Conservation (phyloP, 2,113 vertebrate species). For the Centropus unirufus region DNA sequence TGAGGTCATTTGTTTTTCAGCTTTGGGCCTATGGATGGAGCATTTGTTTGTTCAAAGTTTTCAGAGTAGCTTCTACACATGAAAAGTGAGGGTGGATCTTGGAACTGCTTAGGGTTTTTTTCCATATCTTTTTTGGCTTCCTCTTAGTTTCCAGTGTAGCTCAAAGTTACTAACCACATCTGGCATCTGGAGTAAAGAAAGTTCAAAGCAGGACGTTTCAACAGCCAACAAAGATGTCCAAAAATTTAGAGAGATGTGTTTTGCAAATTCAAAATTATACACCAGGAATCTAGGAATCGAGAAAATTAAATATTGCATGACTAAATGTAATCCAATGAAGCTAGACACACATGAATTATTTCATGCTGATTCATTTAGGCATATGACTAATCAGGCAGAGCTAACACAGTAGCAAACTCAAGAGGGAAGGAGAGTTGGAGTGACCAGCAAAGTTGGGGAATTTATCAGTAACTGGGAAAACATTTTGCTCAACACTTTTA, state of each 20-base stretch:
- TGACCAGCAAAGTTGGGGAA: not conserved
- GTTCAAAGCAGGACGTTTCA: slow-evolving; percentile 19
- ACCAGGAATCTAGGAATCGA: slow-evolving; percentile 17
- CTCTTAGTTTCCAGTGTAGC: not conserved
- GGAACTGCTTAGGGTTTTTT: not conserved
- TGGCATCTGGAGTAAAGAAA: slow-evolving; percentile 11
- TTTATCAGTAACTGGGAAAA: not conserved
- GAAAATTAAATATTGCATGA: slow-evolving; percentile 43
- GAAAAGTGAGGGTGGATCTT: not conserved
- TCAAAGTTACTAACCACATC: not conserved
- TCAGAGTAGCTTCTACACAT: not conserved
- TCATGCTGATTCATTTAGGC: not conserved
- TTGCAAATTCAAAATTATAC: slow-evolving; percentile 7
- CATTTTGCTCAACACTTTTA: not conserved
- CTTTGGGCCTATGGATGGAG: not conserved
- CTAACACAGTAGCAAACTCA: not conserved
- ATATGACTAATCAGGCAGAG: not conserved
- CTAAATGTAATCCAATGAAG: not conserved
- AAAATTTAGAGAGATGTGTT: not conserved
- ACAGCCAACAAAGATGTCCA: not conserved
- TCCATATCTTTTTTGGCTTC: not conserved
- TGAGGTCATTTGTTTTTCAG: not conserved
- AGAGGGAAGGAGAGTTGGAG: not conserved
- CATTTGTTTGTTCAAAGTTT: not conserved
- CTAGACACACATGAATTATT: not conserved